These are phyloP conservation scores for Leptinotarsa undecemlineata DNA, from an alignment of 1,140 invertebrate species.

Conservation along the genomic window DNA sequence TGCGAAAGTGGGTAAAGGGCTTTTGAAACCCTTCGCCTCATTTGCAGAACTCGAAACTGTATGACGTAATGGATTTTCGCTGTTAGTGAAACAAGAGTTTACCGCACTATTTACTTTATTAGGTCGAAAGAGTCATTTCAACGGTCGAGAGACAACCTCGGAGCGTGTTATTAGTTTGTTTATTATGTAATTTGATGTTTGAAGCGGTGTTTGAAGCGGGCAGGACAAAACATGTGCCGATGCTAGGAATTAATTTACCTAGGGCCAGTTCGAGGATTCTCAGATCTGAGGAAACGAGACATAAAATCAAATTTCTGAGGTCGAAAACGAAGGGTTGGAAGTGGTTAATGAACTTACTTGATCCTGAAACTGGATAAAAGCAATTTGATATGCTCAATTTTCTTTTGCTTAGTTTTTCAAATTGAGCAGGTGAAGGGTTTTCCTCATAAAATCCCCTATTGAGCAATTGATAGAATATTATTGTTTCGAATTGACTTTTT, in stretches of 20 bases:
- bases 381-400: too few species aligned
- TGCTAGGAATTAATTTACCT: not conserved
- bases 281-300: too few species aligned
- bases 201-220: not conserved
- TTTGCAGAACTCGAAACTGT: slow-evolving; percentile 1
- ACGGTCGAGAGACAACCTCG: not conserved
- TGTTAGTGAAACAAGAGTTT: slow-evolving; percentile 6
- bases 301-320: too few species aligned
- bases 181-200: slow-evolving; percentile 15
- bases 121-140: slow-evolving; percentile 17
- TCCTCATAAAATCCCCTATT: too few species aligned
- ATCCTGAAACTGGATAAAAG: too few species aligned
- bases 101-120: slow-evolving; percentile 20
- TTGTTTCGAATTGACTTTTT: too few species aligned
- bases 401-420: too few species aligned
- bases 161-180: slow-evolving; percentile 23
- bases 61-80: slow-evolving; percentile 18
- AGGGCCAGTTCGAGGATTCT: not conserved
- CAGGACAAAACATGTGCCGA: not conserved
- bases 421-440: too few species aligned
- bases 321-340: too few species aligned
- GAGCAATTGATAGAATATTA: too few species aligned
- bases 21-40: slow-evolving; percentile 3
- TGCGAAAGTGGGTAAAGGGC: slow-evolving; percentile 13
- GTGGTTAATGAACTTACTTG: too few species aligned